Evolutionary conservation across 2,113 vertebrate species (phyloP).

Genomic region (Macquaria australasica): DNA sequence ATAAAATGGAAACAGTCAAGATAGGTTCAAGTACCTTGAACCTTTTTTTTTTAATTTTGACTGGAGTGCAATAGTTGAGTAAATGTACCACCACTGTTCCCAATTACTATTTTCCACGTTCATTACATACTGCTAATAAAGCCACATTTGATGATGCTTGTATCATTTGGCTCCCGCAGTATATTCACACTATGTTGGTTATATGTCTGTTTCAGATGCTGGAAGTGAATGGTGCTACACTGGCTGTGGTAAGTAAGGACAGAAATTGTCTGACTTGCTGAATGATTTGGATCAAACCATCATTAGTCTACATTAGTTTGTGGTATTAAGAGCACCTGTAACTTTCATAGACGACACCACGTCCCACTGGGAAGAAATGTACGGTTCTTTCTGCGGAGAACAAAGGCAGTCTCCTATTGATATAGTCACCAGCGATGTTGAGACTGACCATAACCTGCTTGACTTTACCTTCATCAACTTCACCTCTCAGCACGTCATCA

Average conservation of each 20-base stretch:
- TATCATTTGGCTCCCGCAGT: background rate
- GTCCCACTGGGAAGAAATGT: conserved; percentile 45
- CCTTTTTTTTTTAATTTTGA: too few species aligned
- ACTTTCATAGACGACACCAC: conserved; percentile 40
- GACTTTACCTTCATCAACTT: conserved; percentile 69
- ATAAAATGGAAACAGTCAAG: too few species aligned
- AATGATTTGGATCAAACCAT: background rate
- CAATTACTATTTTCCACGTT: background rate
- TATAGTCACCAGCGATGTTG: conserved; percentile 40
- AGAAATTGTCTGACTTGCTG: background rate
- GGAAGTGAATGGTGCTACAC: conserved; percentile 72
- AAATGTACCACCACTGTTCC: too few species aligned
- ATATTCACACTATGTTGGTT: background rate
- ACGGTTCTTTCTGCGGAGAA: conserved; percentile 38
- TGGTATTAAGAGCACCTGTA: background rate
- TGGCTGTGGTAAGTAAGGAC: conserved; percentile 64
- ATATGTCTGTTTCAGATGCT: conserved; percentile 39
- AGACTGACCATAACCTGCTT: conserved; percentile 13
- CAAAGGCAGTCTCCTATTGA: conserved; percentile 73
- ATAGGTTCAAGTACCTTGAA: too few species aligned
- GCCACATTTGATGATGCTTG: background rate
- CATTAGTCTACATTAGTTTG: too few species aligned
- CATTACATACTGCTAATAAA: background rate
- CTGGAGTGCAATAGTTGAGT: too few species aligned
- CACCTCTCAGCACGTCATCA: conserved; percentile 35